Conservation (phyloP, 2,888 invertebrate genomes). For the Tipula vernalis region DNA sequence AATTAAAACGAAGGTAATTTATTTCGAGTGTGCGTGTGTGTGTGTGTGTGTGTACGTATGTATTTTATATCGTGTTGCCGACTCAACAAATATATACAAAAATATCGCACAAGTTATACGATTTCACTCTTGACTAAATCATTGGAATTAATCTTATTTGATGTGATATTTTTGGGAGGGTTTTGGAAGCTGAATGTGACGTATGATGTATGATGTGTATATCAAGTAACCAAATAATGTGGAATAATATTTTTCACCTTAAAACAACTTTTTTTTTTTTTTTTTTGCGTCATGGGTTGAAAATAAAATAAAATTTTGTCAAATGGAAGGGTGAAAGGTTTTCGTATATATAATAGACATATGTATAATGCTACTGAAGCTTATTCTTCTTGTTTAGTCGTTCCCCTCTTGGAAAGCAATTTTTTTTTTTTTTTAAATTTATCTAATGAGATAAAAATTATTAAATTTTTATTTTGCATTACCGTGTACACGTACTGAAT, state of each 20-base stretch:
- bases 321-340: not conserved
- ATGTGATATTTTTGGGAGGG: not conserved
- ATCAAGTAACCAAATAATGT: not conserved
- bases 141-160: not conserved
- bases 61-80: not conserved
- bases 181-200: not conserved
- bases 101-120: not conserved
- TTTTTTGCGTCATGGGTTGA: not conserved
- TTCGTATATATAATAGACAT: not conserved
- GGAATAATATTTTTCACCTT: not conserved
- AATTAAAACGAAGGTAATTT: not conserved
- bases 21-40: not conserved
- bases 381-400: too few species aligned
- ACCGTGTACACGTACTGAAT: too few species aligned
- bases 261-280: not conserved
- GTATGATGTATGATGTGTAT: not conserved
- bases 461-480: not conserved
- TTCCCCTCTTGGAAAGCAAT: not conserved
- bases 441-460: not conserved
- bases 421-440: not conserved
- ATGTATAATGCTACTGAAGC: too few species aligned
- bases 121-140: not conserved
- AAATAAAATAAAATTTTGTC: not conserved
- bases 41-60: not conserved
- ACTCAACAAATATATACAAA: not conserved